Evolutionary conservation across 1,140 invertebrate species (phyloP).

Genomic region (Drosophila ogumai): DNA sequence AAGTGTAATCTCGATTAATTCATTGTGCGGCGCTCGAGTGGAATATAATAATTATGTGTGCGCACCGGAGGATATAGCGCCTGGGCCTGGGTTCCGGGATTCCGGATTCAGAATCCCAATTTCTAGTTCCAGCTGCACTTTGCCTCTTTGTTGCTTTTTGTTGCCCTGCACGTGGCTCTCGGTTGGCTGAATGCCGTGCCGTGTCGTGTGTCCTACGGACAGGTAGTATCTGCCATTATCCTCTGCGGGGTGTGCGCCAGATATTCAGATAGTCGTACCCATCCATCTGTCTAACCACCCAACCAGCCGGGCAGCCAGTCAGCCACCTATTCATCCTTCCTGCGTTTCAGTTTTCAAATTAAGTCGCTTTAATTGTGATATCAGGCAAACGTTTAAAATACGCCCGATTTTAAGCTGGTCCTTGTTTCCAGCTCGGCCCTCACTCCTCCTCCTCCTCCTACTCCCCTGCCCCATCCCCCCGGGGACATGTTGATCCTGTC

Average conservation of each 20-base stretch:
- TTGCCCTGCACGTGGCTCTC: slow-evolving; percentile 65
- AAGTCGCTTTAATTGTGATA: slow-evolving; percentile 84
- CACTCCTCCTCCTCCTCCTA: background rate
- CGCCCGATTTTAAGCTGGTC: slow-evolving; percentile 64
- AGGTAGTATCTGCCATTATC: slow-evolving; percentile 60
- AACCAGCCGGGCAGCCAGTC: slow-evolving; percentile 1
- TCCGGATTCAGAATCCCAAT: slow-evolving; percentile 10
- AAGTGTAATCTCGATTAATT: slow-evolving; percentile 82
- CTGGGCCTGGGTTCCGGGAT: background rate
- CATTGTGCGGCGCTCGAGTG: slow-evolving; percentile 78
- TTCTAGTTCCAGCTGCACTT: slow-evolving; percentile 70
- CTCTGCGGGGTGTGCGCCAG: slow-evolving; percentile 52
- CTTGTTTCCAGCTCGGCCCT: slow-evolving; percentile 14
- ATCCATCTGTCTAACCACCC: slow-evolving; percentile 21
- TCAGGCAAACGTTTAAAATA: slow-evolving; percentile 78
- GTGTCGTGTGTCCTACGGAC: slow-evolving; percentile 47
- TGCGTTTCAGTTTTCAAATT: slow-evolving; percentile 78
- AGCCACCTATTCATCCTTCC: slow-evolving; percentile 8
- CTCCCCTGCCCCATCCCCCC: background rate
- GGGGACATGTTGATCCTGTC: slow-evolving; percentile 71
- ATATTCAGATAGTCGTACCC: slow-evolving; percentile 17
- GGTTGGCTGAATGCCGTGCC: slow-evolving; percentile 31
- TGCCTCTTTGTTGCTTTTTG: slow-evolving; percentile 70
- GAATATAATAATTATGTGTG: slow-evolving; percentile 82
- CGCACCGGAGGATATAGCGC: slow-evolving; percentile 31